phyloP scores from a whole-genome alignment of 1,140 invertebrate genomes.

The Theocolax elegans region DNA sequence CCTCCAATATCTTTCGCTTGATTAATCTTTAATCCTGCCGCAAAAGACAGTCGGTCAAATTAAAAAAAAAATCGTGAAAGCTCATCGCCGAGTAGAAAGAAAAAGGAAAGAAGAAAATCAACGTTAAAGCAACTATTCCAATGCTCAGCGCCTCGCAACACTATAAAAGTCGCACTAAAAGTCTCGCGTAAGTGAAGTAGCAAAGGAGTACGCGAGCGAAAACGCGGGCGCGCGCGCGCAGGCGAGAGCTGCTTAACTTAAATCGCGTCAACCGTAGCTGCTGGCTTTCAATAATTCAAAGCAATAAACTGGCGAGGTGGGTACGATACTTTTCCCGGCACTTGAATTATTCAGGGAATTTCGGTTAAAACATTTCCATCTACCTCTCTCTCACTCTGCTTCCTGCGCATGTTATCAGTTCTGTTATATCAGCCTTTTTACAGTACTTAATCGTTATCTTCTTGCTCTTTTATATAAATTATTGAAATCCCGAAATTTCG shows the following conservation, averaged over 20 bases:
- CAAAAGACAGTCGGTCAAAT: too few species aligned
- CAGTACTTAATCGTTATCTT: too few species aligned
- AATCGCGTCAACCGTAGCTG: slow-evolving; percentile 33
- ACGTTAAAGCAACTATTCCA: slow-evolving; percentile 25
- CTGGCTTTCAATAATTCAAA: slow-evolving; percentile 51
- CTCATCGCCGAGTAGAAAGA: too few species aligned
- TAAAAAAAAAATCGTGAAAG: too few species aligned
- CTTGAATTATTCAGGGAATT: slow-evolving; percentile 53
- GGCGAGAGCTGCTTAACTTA: slow-evolving; percentile 27
- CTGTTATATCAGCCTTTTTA: too few species aligned
- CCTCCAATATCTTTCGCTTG: too few species aligned
- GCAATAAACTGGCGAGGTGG: slow-evolving; percentile 46
- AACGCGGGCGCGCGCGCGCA: too few species aligned
- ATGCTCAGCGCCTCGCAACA: background rate
- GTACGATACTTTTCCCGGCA: slow-evolving; percentile 42
- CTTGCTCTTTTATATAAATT: too few species aligned
- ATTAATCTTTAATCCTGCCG: too few species aligned
- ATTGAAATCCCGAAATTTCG: too few species aligned
- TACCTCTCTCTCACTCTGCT: slow-evolving; percentile 6
- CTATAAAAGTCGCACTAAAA: background rate
- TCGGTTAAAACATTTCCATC: slow-evolving; percentile 46
- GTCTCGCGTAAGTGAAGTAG: slow-evolving; percentile 13
- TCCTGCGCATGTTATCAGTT: too few species aligned
- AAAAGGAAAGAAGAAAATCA: background rate
- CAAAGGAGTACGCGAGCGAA: background rate